Evolutionary conservation across 2,888 invertebrate species (phyloP).

Genomic region (Drosophila recens): DNA sequence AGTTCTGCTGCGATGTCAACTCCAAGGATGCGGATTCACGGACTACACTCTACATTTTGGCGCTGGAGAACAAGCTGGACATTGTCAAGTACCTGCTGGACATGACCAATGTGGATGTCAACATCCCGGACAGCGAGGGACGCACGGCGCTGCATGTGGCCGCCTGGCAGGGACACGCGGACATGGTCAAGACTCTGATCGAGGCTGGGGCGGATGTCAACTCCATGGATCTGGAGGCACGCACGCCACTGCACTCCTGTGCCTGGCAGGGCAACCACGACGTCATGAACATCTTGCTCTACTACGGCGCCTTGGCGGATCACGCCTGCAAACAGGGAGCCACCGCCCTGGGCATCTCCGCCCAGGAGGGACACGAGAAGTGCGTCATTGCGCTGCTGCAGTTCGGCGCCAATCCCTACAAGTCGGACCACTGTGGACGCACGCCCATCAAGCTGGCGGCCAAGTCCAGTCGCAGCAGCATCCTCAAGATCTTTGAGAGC

Average conservation of each 20-base stretch:
- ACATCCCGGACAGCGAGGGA: slow-evolving; percentile 95
- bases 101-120: slow-evolving; percentile 91
- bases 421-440: slow-evolving; percentile 94
- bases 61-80: slow-evolving; percentile 93
- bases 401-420: slow-evolving; percentile 94
- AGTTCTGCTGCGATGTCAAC: slow-evolving; percentile 93
- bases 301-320: slow-evolving; percentile 93
- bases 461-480: slow-evolving; percentile 95
- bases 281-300: slow-evolving; percentile 92
- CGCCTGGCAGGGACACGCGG: slow-evolving; percentile 97
- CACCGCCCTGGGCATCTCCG: slow-evolving; percentile 97
- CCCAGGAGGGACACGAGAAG: slow-evolving; percentile 97
- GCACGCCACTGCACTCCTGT: slow-evolving; percentile 97
- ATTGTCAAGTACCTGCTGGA: slow-evolving; percentile 93
- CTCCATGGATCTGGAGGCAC: slow-evolving; percentile 93
- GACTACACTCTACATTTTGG: slow-evolving; percentile 95
- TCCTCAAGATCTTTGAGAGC: slow-evolving; percentile 92
- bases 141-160: slow-evolving; percentile 95
- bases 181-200: slow-evolving; percentile 95
- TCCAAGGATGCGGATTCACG: slow-evolving; percentile 96
- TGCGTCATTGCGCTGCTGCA: slow-evolving; percentile 94
- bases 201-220: slow-evolving; percentile 90
- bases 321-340: slow-evolving; percentile 98
- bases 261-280: slow-evolving; percentile 97
- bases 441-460: slow-evolving; percentile 95